Conservation (phyloP, 2,888 invertebrate genomes). For the Eledone cirrhosa region DNA sequence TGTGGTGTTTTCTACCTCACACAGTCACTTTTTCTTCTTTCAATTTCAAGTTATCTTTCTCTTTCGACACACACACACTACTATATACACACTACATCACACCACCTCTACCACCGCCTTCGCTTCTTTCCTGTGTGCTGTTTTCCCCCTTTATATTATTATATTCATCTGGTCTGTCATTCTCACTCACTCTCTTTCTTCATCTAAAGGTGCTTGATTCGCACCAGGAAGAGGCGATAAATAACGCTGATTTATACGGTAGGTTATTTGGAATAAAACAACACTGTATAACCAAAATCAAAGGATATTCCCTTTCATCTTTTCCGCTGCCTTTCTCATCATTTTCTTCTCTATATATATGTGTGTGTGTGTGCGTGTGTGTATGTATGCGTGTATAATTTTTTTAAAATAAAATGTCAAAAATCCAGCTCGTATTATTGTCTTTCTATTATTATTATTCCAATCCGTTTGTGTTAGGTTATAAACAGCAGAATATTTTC, state of each 20-base stretch:
- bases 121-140: neutral
- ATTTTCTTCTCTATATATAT: conserved; percentile 24
- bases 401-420: no score
- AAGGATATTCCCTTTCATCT: neutral
- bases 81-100: neutral
- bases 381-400: neutral
- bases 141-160: neutral
- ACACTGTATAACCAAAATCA: neutral
- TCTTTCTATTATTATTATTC: conserved; percentile 19
- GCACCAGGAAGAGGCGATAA: neutral
- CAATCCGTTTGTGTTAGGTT: conserved; percentile 15
- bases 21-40: no score
- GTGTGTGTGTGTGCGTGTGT: neutral
- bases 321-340: conserved; percentile 14
- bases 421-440: neutral
- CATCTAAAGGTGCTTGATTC: neutral
- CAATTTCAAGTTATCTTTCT: no score
- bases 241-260: neutral
- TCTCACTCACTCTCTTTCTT: neutral
- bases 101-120: neutral
- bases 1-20: no score
- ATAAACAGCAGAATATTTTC: no score
- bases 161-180: neutral
- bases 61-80: neutral
- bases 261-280: neutral